Percentiles rank a stretch among this genome's conserved stretches.
These are phyloP conservation scores for Cotesia vestalis DNA, from an alignment of 1,140 invertebrate species.

Conservation along the genomic window DNA sequence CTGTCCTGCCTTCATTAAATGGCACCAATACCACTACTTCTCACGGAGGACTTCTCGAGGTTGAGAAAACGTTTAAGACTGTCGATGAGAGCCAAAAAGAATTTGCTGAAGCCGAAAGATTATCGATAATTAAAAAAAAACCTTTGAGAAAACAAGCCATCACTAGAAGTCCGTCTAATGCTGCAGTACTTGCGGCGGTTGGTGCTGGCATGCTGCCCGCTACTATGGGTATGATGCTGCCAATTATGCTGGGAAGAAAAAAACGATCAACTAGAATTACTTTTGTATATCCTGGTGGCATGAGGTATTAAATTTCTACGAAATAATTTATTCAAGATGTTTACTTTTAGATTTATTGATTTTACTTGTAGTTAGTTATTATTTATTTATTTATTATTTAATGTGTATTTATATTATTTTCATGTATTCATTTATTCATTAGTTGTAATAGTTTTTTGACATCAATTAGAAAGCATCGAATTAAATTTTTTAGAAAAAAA, in stretches of 20 bases:
- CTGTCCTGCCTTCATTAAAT: slow-evolving; percentile 75
- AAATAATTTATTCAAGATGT: neutral
- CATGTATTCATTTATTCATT: slow-evolving; percentile 44
- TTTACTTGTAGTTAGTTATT: slow-evolving; percentile 19
- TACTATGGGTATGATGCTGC: slow-evolving; percentile 81
- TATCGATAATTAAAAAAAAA: slow-evolving; percentile 46
- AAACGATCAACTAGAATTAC: slow-evolving; percentile 43
- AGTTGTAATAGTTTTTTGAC: slow-evolving; percentile 36
- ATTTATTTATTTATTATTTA: slow-evolving; percentile 33
- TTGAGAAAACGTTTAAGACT: slow-evolving; percentile 74
- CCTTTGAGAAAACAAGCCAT: slow-evolving; percentile 49
- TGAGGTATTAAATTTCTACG: too few species aligned
- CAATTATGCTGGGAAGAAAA: slow-evolving; percentile 74
- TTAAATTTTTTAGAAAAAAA: too few species aligned
- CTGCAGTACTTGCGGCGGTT: slow-evolving; percentile 76
- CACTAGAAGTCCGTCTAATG: slow-evolving; percentile 53
- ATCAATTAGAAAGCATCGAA: neutral
- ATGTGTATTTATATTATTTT: slow-evolving; percentile 37
- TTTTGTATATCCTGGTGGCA: too few species aligned
- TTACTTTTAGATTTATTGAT: slow-evolving; percentile 22
- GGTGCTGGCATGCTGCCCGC: slow-evolving; percentile 81
- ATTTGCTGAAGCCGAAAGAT: slow-evolving; percentile 60
- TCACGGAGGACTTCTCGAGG: slow-evolving; percentile 78
- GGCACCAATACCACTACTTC: slow-evolving; percentile 76
- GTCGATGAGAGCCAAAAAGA: slow-evolving; percentile 71